These are phyloP conservation scores for Burhinus oedicnemus DNA, from an alignment of 2,113 vertebrate genomes.

Conservation along the genomic window DNA sequence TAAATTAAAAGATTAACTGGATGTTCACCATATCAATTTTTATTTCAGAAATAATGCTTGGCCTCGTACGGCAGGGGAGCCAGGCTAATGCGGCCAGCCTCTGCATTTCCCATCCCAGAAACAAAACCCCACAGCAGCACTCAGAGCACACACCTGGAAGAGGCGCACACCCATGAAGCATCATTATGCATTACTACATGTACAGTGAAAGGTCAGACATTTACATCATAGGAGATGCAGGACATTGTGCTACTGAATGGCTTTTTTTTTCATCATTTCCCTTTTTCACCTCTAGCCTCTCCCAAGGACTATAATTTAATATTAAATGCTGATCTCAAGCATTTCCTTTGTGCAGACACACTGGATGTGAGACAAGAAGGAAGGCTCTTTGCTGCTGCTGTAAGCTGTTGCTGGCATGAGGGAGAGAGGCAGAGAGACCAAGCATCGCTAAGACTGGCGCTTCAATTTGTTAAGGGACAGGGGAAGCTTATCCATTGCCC, in stretches of 20 bases:
- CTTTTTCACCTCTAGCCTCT: background rate
- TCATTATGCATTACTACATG: background rate
- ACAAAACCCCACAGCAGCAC: background rate
- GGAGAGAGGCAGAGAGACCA: background rate
- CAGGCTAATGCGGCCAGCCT: background rate
- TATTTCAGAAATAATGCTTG: background rate
- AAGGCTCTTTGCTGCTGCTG: background rate
- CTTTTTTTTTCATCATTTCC: background rate
- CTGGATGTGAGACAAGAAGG: background rate
- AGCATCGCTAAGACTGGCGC: background rate
- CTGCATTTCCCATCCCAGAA: background rate
- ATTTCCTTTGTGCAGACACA: background rate
- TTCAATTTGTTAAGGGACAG: background rate
- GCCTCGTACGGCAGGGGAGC: rapidly evolving
- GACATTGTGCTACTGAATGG: background rate
- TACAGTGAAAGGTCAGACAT: background rate
- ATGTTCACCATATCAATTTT: background rate
- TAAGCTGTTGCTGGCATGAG: background rate
- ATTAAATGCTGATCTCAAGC: background rate
- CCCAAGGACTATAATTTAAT: background rate
- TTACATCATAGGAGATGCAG: background rate
- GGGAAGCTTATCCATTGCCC: background rate
- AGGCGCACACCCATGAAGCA: background rate
- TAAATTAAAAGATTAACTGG: background rate
- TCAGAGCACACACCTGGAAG: background rate